These are phyloP conservation scores for Chlorospingus semifuscus DNA, from an alignment of 2,797 vertebrate species.

Conservation along the genomic window DNA sequence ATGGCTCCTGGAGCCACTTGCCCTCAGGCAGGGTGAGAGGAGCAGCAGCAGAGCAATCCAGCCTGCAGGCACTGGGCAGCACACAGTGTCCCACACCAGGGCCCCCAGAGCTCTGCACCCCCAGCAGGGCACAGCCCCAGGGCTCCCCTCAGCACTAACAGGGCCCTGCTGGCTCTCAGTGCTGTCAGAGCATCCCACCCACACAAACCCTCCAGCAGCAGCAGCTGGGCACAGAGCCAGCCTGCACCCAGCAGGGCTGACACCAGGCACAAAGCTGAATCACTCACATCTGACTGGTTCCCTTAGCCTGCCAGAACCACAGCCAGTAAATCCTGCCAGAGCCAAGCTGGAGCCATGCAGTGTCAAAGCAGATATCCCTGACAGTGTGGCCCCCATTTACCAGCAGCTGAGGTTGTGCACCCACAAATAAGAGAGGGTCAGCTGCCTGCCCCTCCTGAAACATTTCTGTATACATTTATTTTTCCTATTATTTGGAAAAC, in stretches of 20 bases:
- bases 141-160: not conserved
- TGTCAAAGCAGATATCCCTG: not conserved
- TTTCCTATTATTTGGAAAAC: constrained; percentile 2
- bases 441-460: not conserved
- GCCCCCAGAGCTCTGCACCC: not conserved
- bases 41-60: not conserved
- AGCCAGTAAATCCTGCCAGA: not conserved
- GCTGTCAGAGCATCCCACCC: not conserved
- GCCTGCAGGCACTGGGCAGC: not conserved
- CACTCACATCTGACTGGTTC: not conserved
- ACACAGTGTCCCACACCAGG: not conserved
- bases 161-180: not conserved
- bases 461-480: not conserved
- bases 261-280: not conserved
- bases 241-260: not conserved
- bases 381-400: no score
- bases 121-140: fast-evolving
- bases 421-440: not conserved
- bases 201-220: not conserved
- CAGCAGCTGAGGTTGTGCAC: not conserved
- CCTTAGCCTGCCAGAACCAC: not conserved
- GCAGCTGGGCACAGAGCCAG: not conserved
- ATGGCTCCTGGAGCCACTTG: not conserved
- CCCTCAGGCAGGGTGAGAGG: not conserved
- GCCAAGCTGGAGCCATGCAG: not conserved